phyloP scores from a whole-genome alignment of 2,888 invertebrate species.

The Hemithea aestivaria region DNA sequence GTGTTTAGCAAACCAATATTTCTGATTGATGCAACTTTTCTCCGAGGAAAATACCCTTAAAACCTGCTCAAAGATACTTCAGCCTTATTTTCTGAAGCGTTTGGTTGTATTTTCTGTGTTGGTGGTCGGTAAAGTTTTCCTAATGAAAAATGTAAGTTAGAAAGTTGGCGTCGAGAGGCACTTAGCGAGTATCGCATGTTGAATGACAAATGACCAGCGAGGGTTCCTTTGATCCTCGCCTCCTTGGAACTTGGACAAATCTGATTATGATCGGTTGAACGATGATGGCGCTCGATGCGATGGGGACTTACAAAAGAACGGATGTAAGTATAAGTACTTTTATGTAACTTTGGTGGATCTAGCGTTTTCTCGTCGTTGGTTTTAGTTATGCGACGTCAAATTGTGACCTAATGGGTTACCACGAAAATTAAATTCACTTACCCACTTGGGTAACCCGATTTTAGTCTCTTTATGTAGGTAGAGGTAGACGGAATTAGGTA shows the following conservation, averaged over 20 bases:
- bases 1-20: constrained; percentile 28
- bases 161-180: constrained; percentile 44
- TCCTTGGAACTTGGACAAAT: constrained; percentile 20
- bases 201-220: constrained; percentile 61
- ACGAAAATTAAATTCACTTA: too few relatives aligned
- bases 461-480: too few relatives aligned
- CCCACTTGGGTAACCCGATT: too few relatives aligned
- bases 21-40: constrained; percentile 25
- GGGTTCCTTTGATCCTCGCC: constrained; percentile 43
- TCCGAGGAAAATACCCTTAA: constrained; percentile 22
- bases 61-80: constrained; percentile 1
- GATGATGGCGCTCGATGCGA: too few relatives aligned
- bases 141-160: constrained; percentile 67
- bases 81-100: background rate
- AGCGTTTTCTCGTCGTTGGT: too few relatives aligned
- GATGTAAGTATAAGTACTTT: too few relatives aligned
- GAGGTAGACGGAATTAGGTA: too few relatives aligned
- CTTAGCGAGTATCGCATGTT: constrained; percentile 62
- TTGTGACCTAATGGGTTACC: too few relatives aligned
- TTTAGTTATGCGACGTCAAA: too few relatives aligned
- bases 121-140: constrained; percentile 36
- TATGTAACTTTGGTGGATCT: too few relatives aligned
- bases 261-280: constrained; percentile 8
- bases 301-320: too few relatives aligned
- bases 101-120: constrained; percentile 12